Evolutionary conservation across 2,113 vertebrate species (phyloP), one percentile per base, ranked within the genome.

Genomic region (Macquaria ambigua): DNA sequence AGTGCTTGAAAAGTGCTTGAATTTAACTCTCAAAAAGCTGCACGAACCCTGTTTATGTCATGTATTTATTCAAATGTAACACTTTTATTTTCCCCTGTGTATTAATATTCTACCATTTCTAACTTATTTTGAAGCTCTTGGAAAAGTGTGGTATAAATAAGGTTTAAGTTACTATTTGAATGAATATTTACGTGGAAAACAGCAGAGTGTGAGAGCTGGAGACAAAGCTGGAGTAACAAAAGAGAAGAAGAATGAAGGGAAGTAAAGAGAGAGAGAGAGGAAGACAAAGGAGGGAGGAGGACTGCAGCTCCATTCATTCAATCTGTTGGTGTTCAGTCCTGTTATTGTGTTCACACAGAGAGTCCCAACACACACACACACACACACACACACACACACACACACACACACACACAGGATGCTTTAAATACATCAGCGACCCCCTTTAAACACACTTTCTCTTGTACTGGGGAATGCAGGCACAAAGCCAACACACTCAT

Each of bases 271-370:
- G 8, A 31, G 39, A 63, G 16, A 21, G 15, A 56, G n/a, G n/a
- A n/a, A n/a, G 71, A 85, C 74, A 73, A 85, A 61, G 70, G 55
- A 67, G 53, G 12, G 64, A 68, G 61, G 78, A 66, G 9, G 72
- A 41, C 16, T 68, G 66, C 59, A 31, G 74, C 77, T 67, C 72
- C 77, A 81, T 88, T 87, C 68, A 87, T 59, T 6, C 41, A 1
- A 53, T 69, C 63, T 31, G 39, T 21, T 28, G 23, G 50, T 69
- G 12, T 61, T 84, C 72, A 69, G 67, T 69, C 25, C 74, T 15
- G 41, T 48, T 68, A 74, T 80, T 77, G 43, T 56, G n/a, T 23
- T 8, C 23, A 64, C n/a, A 9, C 37, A 46, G 15, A 48, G 52
- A n/a, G n/a, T n/a, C 18, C 21, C 37, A 64, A 25, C 31, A 50